Evolutionary conservation across 2,113 vertebrate genomes (phyloP).

Genomic region (Rhinolophus ferrumequinum): DNA sequence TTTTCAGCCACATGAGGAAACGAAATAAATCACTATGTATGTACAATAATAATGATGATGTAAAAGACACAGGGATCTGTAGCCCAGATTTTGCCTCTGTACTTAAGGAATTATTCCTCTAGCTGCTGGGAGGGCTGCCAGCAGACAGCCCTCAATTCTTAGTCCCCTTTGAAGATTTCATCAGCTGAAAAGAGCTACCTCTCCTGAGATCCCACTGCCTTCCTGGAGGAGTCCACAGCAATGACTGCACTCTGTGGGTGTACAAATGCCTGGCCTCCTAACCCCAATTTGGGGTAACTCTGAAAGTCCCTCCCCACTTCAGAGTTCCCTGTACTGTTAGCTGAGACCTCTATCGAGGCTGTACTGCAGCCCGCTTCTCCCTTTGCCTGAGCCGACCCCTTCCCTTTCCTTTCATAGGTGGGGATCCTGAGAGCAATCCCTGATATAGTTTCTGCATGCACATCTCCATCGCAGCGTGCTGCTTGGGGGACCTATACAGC

Average conservation of each 20-base stretch:
- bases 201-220: neutral
- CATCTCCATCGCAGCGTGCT: neutral
- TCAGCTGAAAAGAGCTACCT: neutral
- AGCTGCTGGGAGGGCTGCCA: constrained; percentile 31
- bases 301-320: neutral
- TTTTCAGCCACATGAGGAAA: neutral
- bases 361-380: neutral
- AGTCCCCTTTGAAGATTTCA: neutral
- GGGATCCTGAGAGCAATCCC: neutral
- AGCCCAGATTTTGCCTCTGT: neutral
- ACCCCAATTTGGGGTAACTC: neutral
- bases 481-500: neutral
- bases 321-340: neutral
- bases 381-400: neutral
- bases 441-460: too few species aligned
- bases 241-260: neutral
- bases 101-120: neutral
- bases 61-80: neutral
- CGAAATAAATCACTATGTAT: constrained; percentile 5
- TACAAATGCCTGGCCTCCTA: neutral
- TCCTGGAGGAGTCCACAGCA: neutral
- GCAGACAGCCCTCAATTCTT: neutral
- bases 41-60: neutral
- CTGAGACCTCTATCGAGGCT: neutral
- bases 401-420: neutral